phyloP scores from a whole-genome alignment of 2,797 vertebrate genomes.

The Rhinophrynus dorsalis region DNA sequence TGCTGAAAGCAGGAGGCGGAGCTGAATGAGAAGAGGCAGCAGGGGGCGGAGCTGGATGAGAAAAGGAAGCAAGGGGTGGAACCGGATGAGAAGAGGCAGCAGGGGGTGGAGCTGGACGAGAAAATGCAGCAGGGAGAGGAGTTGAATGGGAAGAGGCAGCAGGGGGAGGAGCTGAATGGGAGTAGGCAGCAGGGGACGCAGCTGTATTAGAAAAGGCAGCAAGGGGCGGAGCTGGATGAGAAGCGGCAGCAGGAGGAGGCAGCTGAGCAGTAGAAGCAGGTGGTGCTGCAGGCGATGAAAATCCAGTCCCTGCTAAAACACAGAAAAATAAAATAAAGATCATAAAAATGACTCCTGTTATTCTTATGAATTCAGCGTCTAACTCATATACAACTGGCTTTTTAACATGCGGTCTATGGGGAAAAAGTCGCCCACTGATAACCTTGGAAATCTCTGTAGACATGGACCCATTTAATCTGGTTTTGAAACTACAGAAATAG shows the following conservation, averaged over 20 bases:
- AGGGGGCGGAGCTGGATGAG: slow-evolving; percentile 51
- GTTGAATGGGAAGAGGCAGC: not conserved
- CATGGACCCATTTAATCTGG: no score
- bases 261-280: not conserved
- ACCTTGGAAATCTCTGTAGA: no score
- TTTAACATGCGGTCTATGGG: no score
- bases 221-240: no score
- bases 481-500: no score
- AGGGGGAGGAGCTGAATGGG: not conserved
- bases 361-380: no score
- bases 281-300: slow-evolving; percentile 31
- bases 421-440: no score
- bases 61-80: not conserved
- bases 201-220: not conserved
- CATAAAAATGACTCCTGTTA: no score
- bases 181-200: not conserved
- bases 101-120: not conserved
- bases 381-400: no score
- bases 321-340: not conserved
- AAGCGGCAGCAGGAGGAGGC: no score
- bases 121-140: not conserved
- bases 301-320: not conserved
- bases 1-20: slow-evolving; percentile 40
- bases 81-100: not conserved
- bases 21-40: slow-evolving; percentile 61